These are phyloP conservation scores for Heliconius ethilla DNA, from an alignment of 2,888 invertebrate species.

Conservation along the genomic window DNA sequence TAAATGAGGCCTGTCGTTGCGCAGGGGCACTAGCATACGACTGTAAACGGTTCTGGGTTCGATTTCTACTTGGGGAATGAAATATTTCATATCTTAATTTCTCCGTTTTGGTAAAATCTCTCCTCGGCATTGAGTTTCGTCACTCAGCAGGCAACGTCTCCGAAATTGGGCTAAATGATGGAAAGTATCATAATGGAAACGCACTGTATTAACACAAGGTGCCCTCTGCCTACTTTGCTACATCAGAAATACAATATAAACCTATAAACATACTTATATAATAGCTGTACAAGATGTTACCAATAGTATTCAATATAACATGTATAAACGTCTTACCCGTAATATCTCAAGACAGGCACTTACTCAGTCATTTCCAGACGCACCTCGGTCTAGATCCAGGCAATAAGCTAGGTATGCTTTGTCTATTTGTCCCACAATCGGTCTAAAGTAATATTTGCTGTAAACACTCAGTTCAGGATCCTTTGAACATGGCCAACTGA, in stretches of 20 bases:
- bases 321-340: not conserved
- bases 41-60: no score
- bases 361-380: not conserved
- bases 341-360: conserved; percentile 3
- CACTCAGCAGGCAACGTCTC: not conserved
- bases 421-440: conserved; percentile 3
- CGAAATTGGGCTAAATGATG: no score
- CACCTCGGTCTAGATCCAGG: conserved; percentile 7
- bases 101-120: not conserved
- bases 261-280: not conserved
- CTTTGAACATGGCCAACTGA: conserved; percentile 9
- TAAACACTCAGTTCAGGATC: conserved; percentile 2
- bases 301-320: not conserved
- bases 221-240: no score
- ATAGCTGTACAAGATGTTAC: not conserved
- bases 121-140: not conserved
- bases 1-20: no score
- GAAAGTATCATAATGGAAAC: no score
- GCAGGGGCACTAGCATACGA: no score
- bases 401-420: conserved; percentile 16
- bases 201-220: no score
- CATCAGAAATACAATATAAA: not conserved
- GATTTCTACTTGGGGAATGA: no score
- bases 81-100: not conserved
- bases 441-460: conserved; percentile 12